phyloP scores from a whole-genome alignment of 92 coral and sea anemone genomes.

The Isaurus tuberculatus region DNA sequence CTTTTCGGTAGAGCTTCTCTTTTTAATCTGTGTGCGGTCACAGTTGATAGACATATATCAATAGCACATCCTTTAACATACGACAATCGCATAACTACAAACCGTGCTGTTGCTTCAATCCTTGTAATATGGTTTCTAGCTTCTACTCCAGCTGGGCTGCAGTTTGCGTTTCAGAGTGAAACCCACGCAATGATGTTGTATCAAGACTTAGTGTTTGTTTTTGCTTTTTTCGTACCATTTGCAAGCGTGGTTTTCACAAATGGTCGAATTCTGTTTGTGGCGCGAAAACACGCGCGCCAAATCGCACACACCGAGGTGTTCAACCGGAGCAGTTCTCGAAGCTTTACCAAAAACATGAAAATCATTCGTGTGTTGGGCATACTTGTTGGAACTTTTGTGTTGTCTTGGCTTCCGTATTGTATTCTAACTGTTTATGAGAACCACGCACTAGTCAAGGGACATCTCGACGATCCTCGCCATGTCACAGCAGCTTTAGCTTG shows the following conservation, averaged over 20 bases:
- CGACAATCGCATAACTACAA: slow-evolving; percentile 64
- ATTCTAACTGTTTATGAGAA: slow-evolving; percentile 68
- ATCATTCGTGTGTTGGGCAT: slow-evolving; percentile 79
- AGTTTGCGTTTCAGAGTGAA: slow-evolving; percentile 49
- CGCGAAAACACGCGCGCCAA: slow-evolving; percentile 85
- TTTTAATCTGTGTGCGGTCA: slow-evolving; percentile 89
- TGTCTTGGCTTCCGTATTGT: slow-evolving; percentile 93
- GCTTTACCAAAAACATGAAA: slow-evolving; percentile 77
- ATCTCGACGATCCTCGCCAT: slow-evolving; percentile 35
- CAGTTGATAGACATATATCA: slow-evolving; percentile 89
- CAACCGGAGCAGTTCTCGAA: slow-evolving; percentile 41
- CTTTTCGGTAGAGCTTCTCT: slow-evolving; percentile 91
- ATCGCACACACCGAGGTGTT: slow-evolving; percentile 60
- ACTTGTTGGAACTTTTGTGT: slow-evolving; percentile 87
- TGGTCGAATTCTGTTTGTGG: slow-evolving; percentile 73
- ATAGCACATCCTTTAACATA: slow-evolving; percentile 80
- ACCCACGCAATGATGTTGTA: slow-evolving; percentile 43
- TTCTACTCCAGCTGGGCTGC: slow-evolving; percentile 70
- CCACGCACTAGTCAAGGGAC: not conserved
- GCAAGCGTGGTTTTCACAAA: slow-evolving; percentile 75
- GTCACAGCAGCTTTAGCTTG: slow-evolving; percentile 77
- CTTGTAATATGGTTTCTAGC: slow-evolving; percentile 82
- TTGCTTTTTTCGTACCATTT: slow-evolving; percentile 79
- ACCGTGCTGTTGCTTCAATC: slow-evolving; percentile 66
- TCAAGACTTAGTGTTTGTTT: slow-evolving; percentile 77